Base-by-base conservation (phyloP, 2,888 invertebrate species). In the Ectemnius lituratus region DNA sequence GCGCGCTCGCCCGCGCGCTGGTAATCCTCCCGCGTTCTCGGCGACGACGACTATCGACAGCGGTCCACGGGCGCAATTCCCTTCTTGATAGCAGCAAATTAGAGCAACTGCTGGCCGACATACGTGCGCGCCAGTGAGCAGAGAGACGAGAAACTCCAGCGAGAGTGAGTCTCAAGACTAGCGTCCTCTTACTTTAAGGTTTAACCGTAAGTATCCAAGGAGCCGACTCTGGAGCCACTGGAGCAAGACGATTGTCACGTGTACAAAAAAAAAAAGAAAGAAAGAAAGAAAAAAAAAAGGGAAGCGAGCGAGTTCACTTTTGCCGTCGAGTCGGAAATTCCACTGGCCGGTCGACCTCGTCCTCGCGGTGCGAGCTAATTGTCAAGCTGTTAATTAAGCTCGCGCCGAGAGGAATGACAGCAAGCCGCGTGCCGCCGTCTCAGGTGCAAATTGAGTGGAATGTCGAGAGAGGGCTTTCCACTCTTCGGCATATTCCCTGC, bases 191-290 rank as follows among this genome's bases (percentile, higher is more conserved):
- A 72, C 63, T 74, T 80, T 81, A 83, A 73, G 76, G 74, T 78
- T 46, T 73, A 63, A 75, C 69, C 76, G 83, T 83, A 83, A 83
- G 83, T 83, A 83, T 83, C 37, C 37, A 37, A 37, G 37, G 37
- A 37, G 37, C 11, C 37, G 37, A 37, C 37, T 37, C 37, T 37
- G 37, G 37, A 37, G 11, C 37, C 37, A 37, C 4, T 37, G 37
- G 11, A 8, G 8, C 11, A 8, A 37, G 8, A 37, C 37, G 8
- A 37, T 37, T 37, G 5, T 37, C 11, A 6, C 11, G 37, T 23
- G 23, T 23, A 23, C 23, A 23, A 2, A 23, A 2, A 20, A 2
- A 20, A 23, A 23, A 23, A 23, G 23, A 23, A 23, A 23, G 23
- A 23, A 23, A 20, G 2, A 20, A 20, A 20, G 2, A 20, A 20